Evolutionary conservation across 1,140 invertebrate species (phyloP).

Genomic region (Andricus grossulariae): DNA sequence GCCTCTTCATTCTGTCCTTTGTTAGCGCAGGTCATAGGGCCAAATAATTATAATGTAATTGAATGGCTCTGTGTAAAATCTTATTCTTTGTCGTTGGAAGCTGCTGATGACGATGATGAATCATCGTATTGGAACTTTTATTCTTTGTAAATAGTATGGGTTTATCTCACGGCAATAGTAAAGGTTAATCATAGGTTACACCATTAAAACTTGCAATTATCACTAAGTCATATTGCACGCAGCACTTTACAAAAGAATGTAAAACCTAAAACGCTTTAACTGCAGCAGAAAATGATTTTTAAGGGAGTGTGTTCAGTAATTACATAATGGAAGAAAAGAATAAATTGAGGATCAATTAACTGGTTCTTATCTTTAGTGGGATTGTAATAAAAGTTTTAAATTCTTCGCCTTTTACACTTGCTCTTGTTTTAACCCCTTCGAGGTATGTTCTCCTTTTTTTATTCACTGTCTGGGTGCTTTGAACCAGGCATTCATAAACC

Average conservation of each 20-base stretch:
- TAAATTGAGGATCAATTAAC: background rate
- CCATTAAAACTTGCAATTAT: background rate
- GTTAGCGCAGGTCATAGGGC: slow-evolving; percentile 5
- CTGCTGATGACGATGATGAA: background rate
- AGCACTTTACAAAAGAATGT: no score
- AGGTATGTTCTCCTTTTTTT: background rate
- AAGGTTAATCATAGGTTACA: background rate
- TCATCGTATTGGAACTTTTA: slow-evolving; percentile 19
- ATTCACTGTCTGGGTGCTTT: no score
- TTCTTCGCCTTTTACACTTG: background rate
- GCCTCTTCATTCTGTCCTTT: no score
- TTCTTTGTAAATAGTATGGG: background rate
- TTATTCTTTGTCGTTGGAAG: background rate
- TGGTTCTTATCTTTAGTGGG: background rate
- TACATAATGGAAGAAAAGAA: background rate
- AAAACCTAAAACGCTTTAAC: no score
- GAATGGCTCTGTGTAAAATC: background rate
- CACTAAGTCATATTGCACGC: no score
- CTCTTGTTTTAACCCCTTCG: background rate
- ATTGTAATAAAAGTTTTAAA: slow-evolving; percentile 17
- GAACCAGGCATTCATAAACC: no score
- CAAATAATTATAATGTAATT: slow-evolving; percentile 30
- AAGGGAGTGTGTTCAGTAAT: background rate
- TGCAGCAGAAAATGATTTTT: background rate
- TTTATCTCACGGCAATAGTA: slow-evolving; percentile 16